These are phyloP conservation scores for Canis aureus DNA, from an alignment of 2,113 vertebrate genomes.

Conservation along the genomic window DNA sequence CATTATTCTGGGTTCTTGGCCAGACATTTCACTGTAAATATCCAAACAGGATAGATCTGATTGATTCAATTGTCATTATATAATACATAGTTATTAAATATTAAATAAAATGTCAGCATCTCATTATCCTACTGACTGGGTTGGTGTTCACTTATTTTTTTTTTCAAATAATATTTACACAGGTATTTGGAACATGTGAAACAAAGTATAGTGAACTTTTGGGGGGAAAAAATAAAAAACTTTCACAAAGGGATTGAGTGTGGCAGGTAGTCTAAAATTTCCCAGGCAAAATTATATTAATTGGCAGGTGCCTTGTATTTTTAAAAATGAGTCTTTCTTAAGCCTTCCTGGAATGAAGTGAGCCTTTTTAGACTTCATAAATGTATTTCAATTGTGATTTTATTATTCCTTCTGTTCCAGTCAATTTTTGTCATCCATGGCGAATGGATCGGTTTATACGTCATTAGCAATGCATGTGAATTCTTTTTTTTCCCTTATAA, in stretches of 20 bases:
- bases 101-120: background rate
- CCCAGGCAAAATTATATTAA: background rate
- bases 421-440: background rate
- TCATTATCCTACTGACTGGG: background rate
- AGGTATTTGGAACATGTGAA: background rate
- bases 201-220: background rate
- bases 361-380: background rate
- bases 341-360: background rate
- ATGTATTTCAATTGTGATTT: background rate
- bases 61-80: background rate
- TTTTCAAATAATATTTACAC: background rate
- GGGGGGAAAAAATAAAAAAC: background rate
- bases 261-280: background rate
- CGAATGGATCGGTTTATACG: background rate
- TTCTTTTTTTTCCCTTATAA: background rate
- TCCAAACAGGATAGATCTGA: background rate
- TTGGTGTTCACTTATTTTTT: background rate
- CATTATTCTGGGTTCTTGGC: background rate
- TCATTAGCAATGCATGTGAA: background rate
- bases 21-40: background rate
- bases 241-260: background rate
- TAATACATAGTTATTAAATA: background rate
- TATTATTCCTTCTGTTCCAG: background rate
- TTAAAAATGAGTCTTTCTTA: background rate
- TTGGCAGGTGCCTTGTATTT: background rate